Conservation (phyloP, 2,888 invertebrate genomes). For the Acrobasis consociella region DNA sequence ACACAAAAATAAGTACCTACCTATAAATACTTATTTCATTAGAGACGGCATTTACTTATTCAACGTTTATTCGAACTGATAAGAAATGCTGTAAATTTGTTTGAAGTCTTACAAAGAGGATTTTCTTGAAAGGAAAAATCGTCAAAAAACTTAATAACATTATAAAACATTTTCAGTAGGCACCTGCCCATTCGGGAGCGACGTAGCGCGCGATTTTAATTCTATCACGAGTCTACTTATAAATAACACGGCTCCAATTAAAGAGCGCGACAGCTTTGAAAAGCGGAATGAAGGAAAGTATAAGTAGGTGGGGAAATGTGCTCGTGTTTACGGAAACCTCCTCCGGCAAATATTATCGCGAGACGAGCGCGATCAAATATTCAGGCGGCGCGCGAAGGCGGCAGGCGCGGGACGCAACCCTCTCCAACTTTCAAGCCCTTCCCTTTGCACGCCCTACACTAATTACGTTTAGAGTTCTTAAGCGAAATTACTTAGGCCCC, state of each 20-base stretch:
- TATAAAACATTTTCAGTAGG: constrained; percentile 61
- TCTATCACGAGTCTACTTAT: constrained; percentile 78
- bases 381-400: constrained; percentile 73
- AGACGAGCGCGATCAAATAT: constrained; percentile 81
- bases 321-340: constrained; percentile 80
- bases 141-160: constrained; percentile 70
- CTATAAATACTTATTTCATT: background rate
- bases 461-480: constrained; percentile 88
- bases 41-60: background rate
- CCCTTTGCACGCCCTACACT: constrained; percentile 85
- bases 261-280: constrained; percentile 76
- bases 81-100: constrained; percentile 61
- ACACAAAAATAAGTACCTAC: background rate
- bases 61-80: constrained; percentile 45
- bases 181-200: constrained; percentile 62
- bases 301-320: constrained; percentile 75
- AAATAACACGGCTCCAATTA: constrained; percentile 77
- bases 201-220: constrained; percentile 77
- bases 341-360: constrained; percentile 81
- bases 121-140: constrained; percentile 66
- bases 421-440: constrained; percentile 85
- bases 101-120: constrained; percentile 69
- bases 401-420: constrained; percentile 80
- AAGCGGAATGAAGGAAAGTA: constrained; percentile 70
- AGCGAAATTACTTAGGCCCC: constrained; percentile 87